Evolutionary conservation across 2,888 invertebrate species (phyloP).

Genomic region (Polyommatus iphigenia): DNA sequence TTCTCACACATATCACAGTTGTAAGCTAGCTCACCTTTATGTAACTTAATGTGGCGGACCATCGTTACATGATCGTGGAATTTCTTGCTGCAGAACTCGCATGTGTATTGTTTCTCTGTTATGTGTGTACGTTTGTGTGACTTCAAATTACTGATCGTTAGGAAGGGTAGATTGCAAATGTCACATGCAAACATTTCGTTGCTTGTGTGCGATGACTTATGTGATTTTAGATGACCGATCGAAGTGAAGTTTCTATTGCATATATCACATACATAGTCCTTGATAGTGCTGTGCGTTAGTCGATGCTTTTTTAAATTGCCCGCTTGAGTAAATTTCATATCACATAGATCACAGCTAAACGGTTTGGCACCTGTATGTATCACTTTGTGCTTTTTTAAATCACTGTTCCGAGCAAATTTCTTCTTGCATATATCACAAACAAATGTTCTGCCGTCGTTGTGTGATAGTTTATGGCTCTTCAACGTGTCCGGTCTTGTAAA

Average conservation of each 20-base stretch:
- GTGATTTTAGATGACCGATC: neutral
- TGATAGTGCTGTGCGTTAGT: neutral
- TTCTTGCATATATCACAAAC: conserved; percentile 22
- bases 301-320: conserved; percentile 26
- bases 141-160: neutral
- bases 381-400: conserved; percentile 21
- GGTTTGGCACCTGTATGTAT: conserved; percentile 24
- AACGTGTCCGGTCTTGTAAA: neutral
- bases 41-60: neutral
- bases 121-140: neutral
- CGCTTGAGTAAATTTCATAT: conserved; percentile 18
- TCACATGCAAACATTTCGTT: conserved; percentile 12
- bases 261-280: conserved; percentile 17
- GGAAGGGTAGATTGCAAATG: neutral
- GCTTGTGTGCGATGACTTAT: neutral
- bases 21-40: neutral
- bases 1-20: conserved; percentile 6
- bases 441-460: conserved; percentile 11
- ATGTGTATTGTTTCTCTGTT: neutral
- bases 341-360: conserved; percentile 21
- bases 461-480: neutral
- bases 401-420: conserved; percentile 23
- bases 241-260: conserved; percentile 15
- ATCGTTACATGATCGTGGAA: neutral
- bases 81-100: conserved; percentile 3